Conservation (phyloP, 1,140 invertebrate genomes). For the Centruroides vittatus region DNA sequence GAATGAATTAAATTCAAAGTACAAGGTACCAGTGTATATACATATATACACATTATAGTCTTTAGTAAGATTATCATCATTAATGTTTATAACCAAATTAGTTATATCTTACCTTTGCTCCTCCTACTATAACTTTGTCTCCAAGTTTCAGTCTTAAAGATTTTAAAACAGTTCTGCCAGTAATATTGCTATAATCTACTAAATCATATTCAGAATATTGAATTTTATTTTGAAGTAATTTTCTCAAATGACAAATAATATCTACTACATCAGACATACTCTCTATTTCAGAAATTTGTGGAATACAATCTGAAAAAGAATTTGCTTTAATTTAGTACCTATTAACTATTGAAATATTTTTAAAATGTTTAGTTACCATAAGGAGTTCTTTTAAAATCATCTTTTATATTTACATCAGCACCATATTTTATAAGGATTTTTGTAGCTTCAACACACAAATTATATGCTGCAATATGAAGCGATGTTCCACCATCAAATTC, state of each 20-base stretch:
- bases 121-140: constrained; percentile 31
- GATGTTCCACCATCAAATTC: constrained; percentile 39
- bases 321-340: too few relatives aligned
- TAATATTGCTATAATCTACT: constrained; percentile 19
- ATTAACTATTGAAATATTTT: too few relatives aligned
- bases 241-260: constrained; percentile 22
- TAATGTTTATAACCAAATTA: not conserved
- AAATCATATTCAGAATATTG: constrained; percentile 3
- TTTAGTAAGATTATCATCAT: too few relatives aligned
- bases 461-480: constrained; percentile 39
- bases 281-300: constrained; percentile 29
- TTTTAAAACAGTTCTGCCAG: constrained; percentile 35
- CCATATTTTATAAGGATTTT: constrained; percentile 34
- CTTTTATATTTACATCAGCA: constrained; percentile 31
- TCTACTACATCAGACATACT: constrained; percentile 28
- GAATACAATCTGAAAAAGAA: constrained; percentile 32
- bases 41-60: too few relatives aligned
- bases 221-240: constrained; percentile 27
- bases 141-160: constrained; percentile 35
- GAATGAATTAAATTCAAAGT: too few relatives aligned
- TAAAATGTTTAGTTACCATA: constrained; percentile 20
- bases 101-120: constrained; percentile 25
- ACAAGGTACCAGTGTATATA: too few relatives aligned
- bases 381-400: constrained; percentile 30
- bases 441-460: constrained; percentile 35